Percentiles rank a stretch among this genome's conserved stretches.
phyloP scores from a whole-genome alignment of 1,140 invertebrate species.

The Probaryconus sp. region DNA sequence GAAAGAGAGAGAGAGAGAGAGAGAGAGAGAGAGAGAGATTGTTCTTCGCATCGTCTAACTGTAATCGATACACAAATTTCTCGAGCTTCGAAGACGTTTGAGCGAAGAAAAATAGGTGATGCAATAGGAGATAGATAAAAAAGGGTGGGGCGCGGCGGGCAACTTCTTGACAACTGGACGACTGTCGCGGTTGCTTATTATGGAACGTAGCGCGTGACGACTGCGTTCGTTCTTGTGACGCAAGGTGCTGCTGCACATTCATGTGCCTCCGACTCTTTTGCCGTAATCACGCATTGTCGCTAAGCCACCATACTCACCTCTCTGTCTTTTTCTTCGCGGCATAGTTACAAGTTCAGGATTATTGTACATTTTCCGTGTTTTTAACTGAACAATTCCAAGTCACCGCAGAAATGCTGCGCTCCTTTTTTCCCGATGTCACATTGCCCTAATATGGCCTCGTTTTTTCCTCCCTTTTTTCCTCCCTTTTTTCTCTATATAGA shows the following conservation, averaged over 20 bases:
- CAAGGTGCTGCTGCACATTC: conserved; percentile 26
- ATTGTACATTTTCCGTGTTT: conserved; percentile 26
- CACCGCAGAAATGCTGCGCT: too few relatives aligned
- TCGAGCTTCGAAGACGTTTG: conserved; percentile 8
- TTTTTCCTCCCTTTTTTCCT: too few relatives aligned
- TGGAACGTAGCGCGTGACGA: conserved; percentile 46
- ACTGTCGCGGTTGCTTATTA: conserved; percentile 48
- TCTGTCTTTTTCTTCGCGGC: conserved; percentile 17
- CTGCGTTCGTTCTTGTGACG: conserved; percentile 36
- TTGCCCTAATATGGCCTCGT: too few relatives aligned
- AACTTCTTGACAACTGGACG: conserved; percentile 47
- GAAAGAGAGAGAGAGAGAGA: too few relatives aligned
- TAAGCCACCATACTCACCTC: conserved; percentile 19
- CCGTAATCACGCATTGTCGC: conserved; percentile 45
- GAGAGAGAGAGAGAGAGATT: too few relatives aligned
- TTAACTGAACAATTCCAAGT: conserved; percentile 15
- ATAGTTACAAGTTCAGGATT: conserved; percentile 29
- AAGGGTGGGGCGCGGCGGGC: conserved; percentile 7
- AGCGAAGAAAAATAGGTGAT: conserved; percentile 10
- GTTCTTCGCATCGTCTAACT: neutral
- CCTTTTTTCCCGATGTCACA: too few relatives aligned
- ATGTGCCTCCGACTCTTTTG: conserved; percentile 9
- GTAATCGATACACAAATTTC: conserved; percentile 12
- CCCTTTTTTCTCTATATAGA: too few relatives aligned
- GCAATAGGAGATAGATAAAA: conserved; percentile 18